Evolutionary conservation across 2,113 vertebrate genomes (phyloP), one percentile per base, ranked within the genome.

Genomic region (Caloenas nicobarica): DNA sequence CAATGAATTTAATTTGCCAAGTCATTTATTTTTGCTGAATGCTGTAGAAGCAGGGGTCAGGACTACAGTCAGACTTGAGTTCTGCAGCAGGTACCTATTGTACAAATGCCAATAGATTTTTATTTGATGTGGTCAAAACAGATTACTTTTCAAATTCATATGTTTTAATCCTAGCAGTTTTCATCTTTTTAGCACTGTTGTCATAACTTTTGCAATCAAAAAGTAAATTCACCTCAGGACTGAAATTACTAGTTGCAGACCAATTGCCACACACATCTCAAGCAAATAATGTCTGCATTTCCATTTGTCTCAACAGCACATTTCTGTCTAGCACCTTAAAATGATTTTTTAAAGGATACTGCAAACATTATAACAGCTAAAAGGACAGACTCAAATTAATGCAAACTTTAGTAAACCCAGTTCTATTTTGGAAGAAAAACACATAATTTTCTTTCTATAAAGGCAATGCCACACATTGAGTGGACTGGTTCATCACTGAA

Each of bases 101-200:
- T 95, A 57, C 46, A 84, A 88, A 90, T 86, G 94, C 73, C 89
- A 96, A 46, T 14, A 81, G 68, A 24, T 92, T 91, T 93, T 93
- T 85, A 93, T 94, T 93, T 96, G 88, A 95, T 89, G 70, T 80
- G 53, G 68, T 92, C 78, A 95, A 79, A 94, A 78, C 31, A 68
- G 33, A 80, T 80, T 91, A 71, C 38, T 91, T 92, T 92, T 89
- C 64, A 92, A 89, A 95, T 86, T 88, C 7, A 26, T 74, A 70
- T 72, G 57, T 48, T 81, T 74, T 46, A 91, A 89, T 83, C 44
- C 88, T 89, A 88, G 92, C 64, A 92, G 83, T 61, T 93, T 97
- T 86, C 76, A 85, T 83, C 61, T 92, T 92, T 58, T 89, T 72
- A 86, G 58, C 34, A 76, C 36, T 86, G 54, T 85, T 89, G 54